Evolutionary conservation across 2,888 invertebrate species (phyloP).

Genomic region (Lochmaea crataegi): DNA sequence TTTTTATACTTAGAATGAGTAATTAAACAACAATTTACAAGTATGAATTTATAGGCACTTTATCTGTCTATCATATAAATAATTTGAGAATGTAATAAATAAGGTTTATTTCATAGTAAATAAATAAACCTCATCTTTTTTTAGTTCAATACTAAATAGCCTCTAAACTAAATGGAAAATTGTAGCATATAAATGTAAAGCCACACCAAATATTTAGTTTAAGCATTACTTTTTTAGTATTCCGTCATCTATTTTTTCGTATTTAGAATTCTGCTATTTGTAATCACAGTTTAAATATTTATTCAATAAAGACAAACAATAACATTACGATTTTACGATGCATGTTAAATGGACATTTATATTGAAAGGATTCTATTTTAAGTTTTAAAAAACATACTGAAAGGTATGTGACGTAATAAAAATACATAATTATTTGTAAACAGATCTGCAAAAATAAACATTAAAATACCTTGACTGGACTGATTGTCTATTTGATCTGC

Average conservation of each 20-base stretch:
- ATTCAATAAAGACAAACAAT: background rate
- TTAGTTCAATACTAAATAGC: too few relatives aligned
- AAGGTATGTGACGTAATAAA: constrained; percentile 5
- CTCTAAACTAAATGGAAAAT: too few relatives aligned
- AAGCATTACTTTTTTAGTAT: background rate
- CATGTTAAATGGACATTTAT: constrained; percentile 6
- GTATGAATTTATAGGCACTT: too few relatives aligned
- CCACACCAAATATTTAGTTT: too few relatives aligned
- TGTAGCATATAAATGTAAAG: too few relatives aligned
- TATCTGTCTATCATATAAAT: too few relatives aligned
- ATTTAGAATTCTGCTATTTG: background rate
- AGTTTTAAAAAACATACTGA: constrained; percentile 5
- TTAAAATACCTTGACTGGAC: constrained; percentile 64
- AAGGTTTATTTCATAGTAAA: too few relatives aligned
- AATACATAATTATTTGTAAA: constrained; percentile 24
- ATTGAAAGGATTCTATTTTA: background rate
- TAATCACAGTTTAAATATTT: background rate
- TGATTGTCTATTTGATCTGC: constrained; percentile 80
- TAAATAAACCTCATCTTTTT: too few relatives aligned
- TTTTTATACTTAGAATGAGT: too few relatives aligned
- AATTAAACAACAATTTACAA: too few relatives aligned
- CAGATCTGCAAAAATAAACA: constrained; percentile 32
- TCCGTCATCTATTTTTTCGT: background rate
- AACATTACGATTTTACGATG: background rate
- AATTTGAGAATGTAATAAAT: too few relatives aligned